phyloP scores from a whole-genome alignment of 30 jellyfish, hydroid and myxozoan species.

The Nemopilema nomurai region DNA sequence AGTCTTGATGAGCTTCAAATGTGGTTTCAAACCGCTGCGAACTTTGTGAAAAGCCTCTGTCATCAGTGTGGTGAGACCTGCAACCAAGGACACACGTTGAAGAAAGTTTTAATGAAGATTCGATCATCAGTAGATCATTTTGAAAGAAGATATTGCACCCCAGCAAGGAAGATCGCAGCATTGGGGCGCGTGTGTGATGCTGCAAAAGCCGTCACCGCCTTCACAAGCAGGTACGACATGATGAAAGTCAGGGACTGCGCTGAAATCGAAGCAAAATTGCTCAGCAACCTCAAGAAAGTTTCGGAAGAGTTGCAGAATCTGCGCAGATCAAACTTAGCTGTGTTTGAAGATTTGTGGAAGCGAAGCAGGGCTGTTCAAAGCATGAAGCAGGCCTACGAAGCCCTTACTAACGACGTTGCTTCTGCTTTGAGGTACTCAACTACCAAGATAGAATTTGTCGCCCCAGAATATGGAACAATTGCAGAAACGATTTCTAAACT shows the following conservation, averaged over 20 bases:
- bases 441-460: conserved; percentile 26
- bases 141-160: conserved; percentile 26
- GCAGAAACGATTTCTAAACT: conserved; percentile 27
- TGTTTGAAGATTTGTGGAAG: conserved; percentile 67
- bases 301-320: conserved; percentile 62
- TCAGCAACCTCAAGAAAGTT: conserved; percentile 39
- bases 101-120: conserved; percentile 18
- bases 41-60: conserved; percentile 67
- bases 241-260: conserved; percentile 42
- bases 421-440: conserved; percentile 34
- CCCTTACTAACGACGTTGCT: conserved; percentile 34
- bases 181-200: conserved; percentile 39
- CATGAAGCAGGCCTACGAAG: conserved; percentile 10
- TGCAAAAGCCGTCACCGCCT: conserved; percentile 18
- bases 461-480: conserved; percentile 19
- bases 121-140: conserved; percentile 35
- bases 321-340: conserved; percentile 45
- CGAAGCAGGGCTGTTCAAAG: conserved; percentile 8
- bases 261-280: conserved; percentile 32
- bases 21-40: conserved; percentile 81
- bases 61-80: conserved; percentile 64
- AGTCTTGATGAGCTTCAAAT: conserved; percentile 70
- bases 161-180: conserved; percentile 5
- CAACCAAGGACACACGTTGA: conserved; percentile 37
- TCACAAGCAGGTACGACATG: conserved; percentile 20